Evolutionary conservation across 2,797 vertebrate genomes (phyloP).

Genomic region (Phrynocephalus vlangalii): DNA sequence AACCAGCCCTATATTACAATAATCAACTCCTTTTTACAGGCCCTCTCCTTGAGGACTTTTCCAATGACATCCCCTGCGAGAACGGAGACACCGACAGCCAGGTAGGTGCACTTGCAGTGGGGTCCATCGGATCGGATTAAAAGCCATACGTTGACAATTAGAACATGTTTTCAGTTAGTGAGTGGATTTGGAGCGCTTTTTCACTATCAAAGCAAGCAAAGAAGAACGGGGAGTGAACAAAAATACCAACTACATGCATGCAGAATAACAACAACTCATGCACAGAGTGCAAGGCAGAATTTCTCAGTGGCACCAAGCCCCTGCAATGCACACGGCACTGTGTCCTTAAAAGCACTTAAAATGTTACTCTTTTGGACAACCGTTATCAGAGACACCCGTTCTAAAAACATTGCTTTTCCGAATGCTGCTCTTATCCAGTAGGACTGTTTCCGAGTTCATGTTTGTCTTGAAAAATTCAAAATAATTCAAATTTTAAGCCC

Average conservation of each 20-base stretch:
- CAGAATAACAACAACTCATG: too few relatives aligned
- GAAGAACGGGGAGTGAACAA: too few relatives aligned
- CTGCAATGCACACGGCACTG: background rate
- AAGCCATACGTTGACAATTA: too few relatives aligned
- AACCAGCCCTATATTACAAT: background rate
- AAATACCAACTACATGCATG: background rate
- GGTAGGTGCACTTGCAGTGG: constrained; percentile 52
- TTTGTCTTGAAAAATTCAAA: too few relatives aligned
- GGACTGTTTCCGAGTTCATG: too few relatives aligned
- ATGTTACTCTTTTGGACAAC: too few relatives aligned
- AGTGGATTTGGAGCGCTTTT: constrained; percentile 28
- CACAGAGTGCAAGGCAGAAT: background rate
- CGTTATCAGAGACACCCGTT: too few relatives aligned
- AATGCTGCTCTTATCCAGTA: too few relatives aligned
- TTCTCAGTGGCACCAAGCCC: background rate
- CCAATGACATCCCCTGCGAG: background rate
- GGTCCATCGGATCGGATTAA: background rate
- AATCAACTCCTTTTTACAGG: constrained; percentile 57
- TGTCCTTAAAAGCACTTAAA: too few relatives aligned
- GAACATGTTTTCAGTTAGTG: background rate
- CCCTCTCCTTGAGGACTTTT: background rate
- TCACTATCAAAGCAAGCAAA: background rate
- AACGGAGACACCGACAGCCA: constrained; percentile 9
- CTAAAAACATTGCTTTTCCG: too few relatives aligned
- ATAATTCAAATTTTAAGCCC: too few relatives aligned